Evolutionary conservation across 1,140 invertebrate species (phyloP), one percentile per base, ranked within the genome.

Genomic region (Triops cancriformis): DNA sequence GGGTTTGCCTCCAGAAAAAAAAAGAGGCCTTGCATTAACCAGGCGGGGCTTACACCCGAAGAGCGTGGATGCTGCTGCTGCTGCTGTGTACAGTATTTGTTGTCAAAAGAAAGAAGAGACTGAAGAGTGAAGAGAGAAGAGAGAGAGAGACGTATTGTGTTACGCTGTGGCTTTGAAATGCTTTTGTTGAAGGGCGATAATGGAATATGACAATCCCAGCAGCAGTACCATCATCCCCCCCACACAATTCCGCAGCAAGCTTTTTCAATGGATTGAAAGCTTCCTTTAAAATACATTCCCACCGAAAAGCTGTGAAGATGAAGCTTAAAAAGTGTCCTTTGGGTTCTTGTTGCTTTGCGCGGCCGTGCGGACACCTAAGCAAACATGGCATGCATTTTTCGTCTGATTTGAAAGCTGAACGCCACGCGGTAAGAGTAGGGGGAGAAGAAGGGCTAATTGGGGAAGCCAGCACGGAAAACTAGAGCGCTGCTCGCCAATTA

Each of bases 51-150:
- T n/a, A n/a, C 4, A 6, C 10, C 18, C 10, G 45, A 18, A 23
- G 23, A 64, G 51, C 23, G 51, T 64, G 51, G 51, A 64, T 64
- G 51, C 51, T 37, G 51, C 51, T 64, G 51, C 51, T 37, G 51
- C 51, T 64, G 51, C 51, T 64, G 51, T 64, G 51, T 64, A 64
- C 51, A 64, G 51, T 64, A 64, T 64, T 64, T 64, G 51, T 64
- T 64, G 51, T 64, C 51, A 64, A 64, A 64, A 64, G 51, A 64
- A 64, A 64, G 51, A 64, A 64, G 51, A 64, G 51, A 64, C 51
- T 64, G 51, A 64, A 18, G 51, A 64, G 51, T 14, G 31, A 37
- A 37, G 31, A 37, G n/a, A n/a, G 43, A 45, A 45, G 43, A 45
- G 43, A 45, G 43, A 45, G 51, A 64, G 51, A 23, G 51, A 64